phyloP scores from a whole-genome alignment of 2,113 vertebrate species.

The Brachyhypopomus gauderio region DNA sequence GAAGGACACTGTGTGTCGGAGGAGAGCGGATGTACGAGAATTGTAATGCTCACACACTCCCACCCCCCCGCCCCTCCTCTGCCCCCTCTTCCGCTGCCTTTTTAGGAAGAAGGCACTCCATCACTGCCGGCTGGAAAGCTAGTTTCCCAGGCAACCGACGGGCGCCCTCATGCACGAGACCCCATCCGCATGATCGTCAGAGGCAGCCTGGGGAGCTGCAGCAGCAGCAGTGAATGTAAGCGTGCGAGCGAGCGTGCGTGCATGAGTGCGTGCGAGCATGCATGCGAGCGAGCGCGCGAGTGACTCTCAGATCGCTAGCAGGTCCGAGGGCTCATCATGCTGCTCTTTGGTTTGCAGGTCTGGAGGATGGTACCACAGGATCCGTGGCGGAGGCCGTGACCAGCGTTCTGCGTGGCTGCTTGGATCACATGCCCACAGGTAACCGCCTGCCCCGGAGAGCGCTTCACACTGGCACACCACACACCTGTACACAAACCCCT shows the following conservation, averaged over 20 bases:
- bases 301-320: conserved; percentile 34
- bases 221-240: conserved; percentile 97
- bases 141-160: conserved; percentile 76
- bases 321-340: conserved; percentile 13
- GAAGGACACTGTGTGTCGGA: conserved; percentile 45
- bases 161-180: conserved; percentile 84
- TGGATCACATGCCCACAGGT: conserved; percentile 93
- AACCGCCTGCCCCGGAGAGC: conserved; percentile 31
- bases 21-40: conserved; percentile 33
- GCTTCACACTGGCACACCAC: background rate
- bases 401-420: conserved; percentile 87
- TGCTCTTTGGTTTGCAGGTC: conserved; percentile 75
- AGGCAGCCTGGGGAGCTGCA: conserved; percentile 96
- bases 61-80: conserved; percentile 51
- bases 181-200: conserved; percentile 95
- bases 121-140: conserved; percentile 76
- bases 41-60: conserved; percentile 27
- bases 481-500: background rate
- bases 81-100: conserved; percentile 61
- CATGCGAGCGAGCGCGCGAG: conserved; percentile 4
- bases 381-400: conserved; percentile 90
- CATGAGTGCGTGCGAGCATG: conserved; percentile 13
- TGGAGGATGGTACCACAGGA: conserved; percentile 93
- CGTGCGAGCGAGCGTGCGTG: conserved; percentile 28
- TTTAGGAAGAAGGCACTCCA: conserved; percentile 85